Percentiles rank a stretch among this genome's conserved stretches.
phyloP scores from a whole-genome alignment of 2,888 invertebrate genomes.

The Boloria selene region DNA sequence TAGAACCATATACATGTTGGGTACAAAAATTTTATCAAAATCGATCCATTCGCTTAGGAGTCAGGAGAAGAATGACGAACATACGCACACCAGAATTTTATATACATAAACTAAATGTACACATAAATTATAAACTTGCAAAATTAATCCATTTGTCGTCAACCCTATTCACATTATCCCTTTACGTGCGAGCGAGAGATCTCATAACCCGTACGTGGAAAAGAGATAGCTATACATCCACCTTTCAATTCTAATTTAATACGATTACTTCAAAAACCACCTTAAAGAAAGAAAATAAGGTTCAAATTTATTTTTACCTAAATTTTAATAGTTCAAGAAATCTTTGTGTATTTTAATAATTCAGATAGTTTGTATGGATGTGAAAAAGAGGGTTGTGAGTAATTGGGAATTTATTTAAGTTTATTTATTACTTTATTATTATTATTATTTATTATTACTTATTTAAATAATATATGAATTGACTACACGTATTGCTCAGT shows the following conservation, averaged over 20 bases:
- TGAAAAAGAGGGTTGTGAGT: background rate
- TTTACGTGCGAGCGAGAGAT: background rate
- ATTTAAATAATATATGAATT: too few relatives aligned
- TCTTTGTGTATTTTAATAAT: constrained; percentile 7
- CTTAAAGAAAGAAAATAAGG: background rate
- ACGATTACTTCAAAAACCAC: background rate
- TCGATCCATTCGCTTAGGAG: too few relatives aligned
- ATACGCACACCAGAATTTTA: too few relatives aligned
- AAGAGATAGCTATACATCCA: background rate
- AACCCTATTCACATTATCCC: constrained; percentile 1
- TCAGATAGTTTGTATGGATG: background rate
- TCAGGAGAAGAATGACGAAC: too few relatives aligned
- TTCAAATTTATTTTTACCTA: background rate
- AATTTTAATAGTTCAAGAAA: constrained; percentile 4
- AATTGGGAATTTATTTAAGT: background rate
- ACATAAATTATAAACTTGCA: too few relatives aligned
- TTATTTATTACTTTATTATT: too few relatives aligned
- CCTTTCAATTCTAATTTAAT: background rate
- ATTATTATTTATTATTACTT: too few relatives aligned
- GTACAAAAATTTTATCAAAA: too few relatives aligned
- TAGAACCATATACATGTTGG: too few relatives aligned
- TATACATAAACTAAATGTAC: too few relatives aligned
- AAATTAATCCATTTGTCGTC: background rate
- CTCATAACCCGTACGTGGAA: background rate
- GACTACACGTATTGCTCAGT: too few relatives aligned